Percentiles rank a stretch among this genome's conserved stretches.
Evolutionary conservation across 1,140 invertebrate species (phyloP).

Genomic region (Drosophila kanapiae): DNA sequence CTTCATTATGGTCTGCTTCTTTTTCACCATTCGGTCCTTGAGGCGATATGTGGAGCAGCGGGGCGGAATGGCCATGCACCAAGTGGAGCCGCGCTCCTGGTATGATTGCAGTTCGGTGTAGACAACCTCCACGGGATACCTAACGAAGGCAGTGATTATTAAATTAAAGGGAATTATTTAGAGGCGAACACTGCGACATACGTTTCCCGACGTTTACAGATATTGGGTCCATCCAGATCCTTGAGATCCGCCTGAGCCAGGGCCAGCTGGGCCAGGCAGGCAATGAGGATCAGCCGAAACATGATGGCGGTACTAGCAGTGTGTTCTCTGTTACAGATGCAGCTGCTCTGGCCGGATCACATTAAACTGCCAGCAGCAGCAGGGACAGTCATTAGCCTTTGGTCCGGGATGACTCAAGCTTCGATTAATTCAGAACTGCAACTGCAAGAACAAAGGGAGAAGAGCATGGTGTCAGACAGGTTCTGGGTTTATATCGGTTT

Average conservation of each 20-base stretch:
- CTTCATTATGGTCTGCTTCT: constrained; percentile 90
- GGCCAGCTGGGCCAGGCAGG: constrained; percentile 33
- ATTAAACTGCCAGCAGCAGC: constrained; percentile 20
- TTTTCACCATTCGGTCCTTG: constrained; percentile 90
- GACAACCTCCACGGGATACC: constrained; percentile 75
- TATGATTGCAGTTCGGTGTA: constrained; percentile 92
- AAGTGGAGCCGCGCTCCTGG: constrained; percentile 91
- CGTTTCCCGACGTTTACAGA: constrained; percentile 77
- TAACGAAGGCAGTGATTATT: neutral
- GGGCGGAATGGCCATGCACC: constrained; percentile 94
- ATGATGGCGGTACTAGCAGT: constrained; percentile 37
- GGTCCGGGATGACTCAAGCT: constrained; percentile 17
- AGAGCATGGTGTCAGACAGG: neutral
- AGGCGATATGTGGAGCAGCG: constrained; percentile 94
- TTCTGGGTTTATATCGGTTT: too few species aligned
- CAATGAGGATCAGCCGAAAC: constrained; percentile 35
- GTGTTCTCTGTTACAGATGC: constrained; percentile 16
- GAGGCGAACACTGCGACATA: constrained; percentile 18
- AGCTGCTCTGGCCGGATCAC: constrained; percentile 44
- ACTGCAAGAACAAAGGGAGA: constrained; percentile 37
- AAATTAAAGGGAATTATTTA: neutral
- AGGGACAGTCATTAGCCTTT: constrained; percentile 5
- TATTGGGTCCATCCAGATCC: constrained; percentile 71
- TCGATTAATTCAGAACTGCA: constrained; percentile 9
- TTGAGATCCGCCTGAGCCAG: constrained; percentile 50